Conservation (phyloP, 2,113 vertebrate genomes). For the Erinaceus europaeus region DNA sequence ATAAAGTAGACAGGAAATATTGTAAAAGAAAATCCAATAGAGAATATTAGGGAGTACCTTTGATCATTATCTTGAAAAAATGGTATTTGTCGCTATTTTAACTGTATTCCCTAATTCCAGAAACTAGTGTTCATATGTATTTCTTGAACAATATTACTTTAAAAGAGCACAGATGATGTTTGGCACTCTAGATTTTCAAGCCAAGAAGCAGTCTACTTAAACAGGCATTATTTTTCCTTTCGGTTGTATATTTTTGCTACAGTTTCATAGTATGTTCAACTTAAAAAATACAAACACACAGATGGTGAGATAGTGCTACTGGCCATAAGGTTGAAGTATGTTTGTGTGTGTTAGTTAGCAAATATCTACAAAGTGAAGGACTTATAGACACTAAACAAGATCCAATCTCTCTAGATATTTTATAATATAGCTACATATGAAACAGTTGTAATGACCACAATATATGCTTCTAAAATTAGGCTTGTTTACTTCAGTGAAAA, state of each 20-base stretch:
- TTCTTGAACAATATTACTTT: conserved; percentile 27
- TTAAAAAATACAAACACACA: conserved; percentile 72
- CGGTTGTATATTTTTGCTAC: conserved; percentile 66
- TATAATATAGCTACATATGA: conserved; percentile 54
- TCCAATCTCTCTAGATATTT: conserved; percentile 44
- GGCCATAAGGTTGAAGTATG: conserved; percentile 68
- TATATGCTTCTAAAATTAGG: conserved; percentile 61
- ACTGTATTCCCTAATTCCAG: not conserved
- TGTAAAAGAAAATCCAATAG: no score
- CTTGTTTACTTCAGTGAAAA: conserved; percentile 56
- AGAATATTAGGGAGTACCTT: not conserved
- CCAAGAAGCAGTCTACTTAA: conserved; percentile 45
- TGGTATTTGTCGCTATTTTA: not conserved
- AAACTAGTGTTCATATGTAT: not conserved
- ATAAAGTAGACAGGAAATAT: no score
- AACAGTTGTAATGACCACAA: conserved; percentile 59
- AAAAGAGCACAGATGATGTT: conserved; percentile 41
- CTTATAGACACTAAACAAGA: conserved; percentile 68
- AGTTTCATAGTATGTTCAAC: conserved; percentile 61
- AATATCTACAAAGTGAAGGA: conserved; percentile 70
- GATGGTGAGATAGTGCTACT: conserved; percentile 63
- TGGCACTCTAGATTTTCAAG: conserved; percentile 3
- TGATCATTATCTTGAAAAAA: not conserved
- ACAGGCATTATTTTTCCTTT: conserved; percentile 59
- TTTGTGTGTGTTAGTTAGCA: conserved; percentile 68